Evolutionary conservation across 2,113 vertebrate species (phyloP).

Genomic region (Baryphthengus martii): DNA sequence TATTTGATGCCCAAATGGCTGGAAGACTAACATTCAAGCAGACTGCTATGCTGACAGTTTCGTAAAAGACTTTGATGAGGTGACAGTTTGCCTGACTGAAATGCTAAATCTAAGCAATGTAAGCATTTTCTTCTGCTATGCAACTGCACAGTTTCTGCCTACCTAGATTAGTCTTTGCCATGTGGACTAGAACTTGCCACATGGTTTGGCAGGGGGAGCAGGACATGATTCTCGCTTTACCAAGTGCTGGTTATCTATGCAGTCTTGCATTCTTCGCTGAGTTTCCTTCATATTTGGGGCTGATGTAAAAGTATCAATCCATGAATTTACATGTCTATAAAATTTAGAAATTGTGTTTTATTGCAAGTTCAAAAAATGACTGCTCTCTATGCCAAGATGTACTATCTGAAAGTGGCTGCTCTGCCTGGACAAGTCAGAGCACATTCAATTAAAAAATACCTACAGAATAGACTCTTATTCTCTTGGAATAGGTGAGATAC

Average conservation of each 20-base stretch:
- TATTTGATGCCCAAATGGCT: constrained; percentile 26
- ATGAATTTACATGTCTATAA: neutral
- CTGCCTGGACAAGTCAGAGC: neutral
- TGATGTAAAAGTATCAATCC: neutral
- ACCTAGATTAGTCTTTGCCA: neutral
- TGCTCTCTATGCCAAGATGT: neutral
- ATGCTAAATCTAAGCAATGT: neutral
- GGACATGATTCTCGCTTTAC: neutral
- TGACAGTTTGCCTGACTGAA: constrained; percentile 26
- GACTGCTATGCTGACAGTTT: constrained; percentile 4
- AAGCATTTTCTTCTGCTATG: neutral
- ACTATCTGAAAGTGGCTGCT: neutral
- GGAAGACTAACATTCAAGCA: constrained; percentile 3
- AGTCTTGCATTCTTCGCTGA: neutral
- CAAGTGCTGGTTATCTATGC: neutral
- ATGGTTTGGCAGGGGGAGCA: accelerated
- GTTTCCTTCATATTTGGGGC: neutral
- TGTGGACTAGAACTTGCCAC: neutral
- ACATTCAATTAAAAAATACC: neutral
- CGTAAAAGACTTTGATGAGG: constrained; percentile 30
- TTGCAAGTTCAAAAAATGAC: neutral
- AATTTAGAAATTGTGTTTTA: neutral
- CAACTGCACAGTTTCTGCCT: neutral
- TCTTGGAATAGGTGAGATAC: neutral
- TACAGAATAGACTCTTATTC: neutral